Base-by-base conservation (phyloP, 2,113 vertebrate genomes). In the Corythoichthys haematopterus region DNA sequence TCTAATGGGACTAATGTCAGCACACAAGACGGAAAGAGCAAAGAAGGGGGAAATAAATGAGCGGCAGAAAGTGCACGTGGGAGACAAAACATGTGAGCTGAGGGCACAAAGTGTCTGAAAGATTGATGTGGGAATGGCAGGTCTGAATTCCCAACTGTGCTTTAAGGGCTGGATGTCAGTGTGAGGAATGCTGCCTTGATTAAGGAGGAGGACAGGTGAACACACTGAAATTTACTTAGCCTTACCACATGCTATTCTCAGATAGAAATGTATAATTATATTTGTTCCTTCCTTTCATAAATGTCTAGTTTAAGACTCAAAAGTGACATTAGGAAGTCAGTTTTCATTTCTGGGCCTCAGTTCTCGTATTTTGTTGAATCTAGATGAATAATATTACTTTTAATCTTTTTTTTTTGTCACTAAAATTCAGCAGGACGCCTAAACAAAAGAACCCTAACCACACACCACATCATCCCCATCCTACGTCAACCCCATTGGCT, bases 1-100 rank as follows among this genome's bases (percentile, higher is more conserved):
- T 64, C 52, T n/a, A 52, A 78, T 75, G 69, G 77, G 65, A 66
- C 71, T 69, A 69, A 79, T 77, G 76, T 83, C 68, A 68, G 66
- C 51, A 14, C 0, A 14, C 58, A 36, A 28, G 65, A 53, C 51
- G 48, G 66, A 58, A 63, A 69, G 51, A 56, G 64, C n/a, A 36
- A 28, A 2, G 40, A 67, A 47, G 43, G 35, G 50, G 52, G 13
- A 33, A 52, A 52, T 46, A 66, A 68, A 71, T 51, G 64, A 75
- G 43, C 64, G 64, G 13, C 20, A 43, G 33, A 64, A 4, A 46
- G 63, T 38, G 58, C 52, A 65, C 12, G 38, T 56, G 55, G 72
- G 69, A 68, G 55, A 67, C 36, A 65, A 20, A 68, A 58, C 63
- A 51, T 68, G 45, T 12, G 37, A 64, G 47, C 70, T 43, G 37